Evolutionary conservation across 2,797 vertebrate genomes (phyloP), one percentile per base, ranked within the genome.

Genomic region (Syngnathus rostellatus): DNA sequence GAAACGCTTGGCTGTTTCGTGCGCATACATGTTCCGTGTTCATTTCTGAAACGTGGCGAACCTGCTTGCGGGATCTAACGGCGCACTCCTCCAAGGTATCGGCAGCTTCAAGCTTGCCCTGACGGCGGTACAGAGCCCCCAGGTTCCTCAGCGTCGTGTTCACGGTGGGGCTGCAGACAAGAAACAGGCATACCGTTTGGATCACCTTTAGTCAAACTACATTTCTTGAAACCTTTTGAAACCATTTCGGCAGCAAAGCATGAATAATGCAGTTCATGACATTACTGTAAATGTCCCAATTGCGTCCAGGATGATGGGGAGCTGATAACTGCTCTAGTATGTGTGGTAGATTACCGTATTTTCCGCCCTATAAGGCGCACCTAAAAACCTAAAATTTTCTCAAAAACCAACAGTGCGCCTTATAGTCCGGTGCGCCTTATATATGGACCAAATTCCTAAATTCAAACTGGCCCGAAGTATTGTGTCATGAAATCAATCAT

Each of bases 61-160:
- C 94, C 93, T 95, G 94, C 82, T 93, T 92, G 75, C 94, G 93
- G 76, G 94, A 95, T 70, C 92, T 90, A 68, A 90, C 80, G 0
- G 94, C 94, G 0, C 94, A 97, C 68, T 95, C 93, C 71, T 97
- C 94, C 85, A 97, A 83, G 3, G 94, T 96, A 70, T 97, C 94
- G 0, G 94, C 94, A 0, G 94, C 94, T 85, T 97, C 94, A 11
- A 97, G 88, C 80, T 96, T 97, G 68, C 94, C 94, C 88, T 97
- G 94, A 1, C 95, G 91, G 69, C 94, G 92, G 82, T 99, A 99
- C 74, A 99, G 85, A 0, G 97, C 95, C 0, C 97, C 96, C 50
- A 99, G 88, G 89, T 98, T 99, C 82, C 93, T 91, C 88, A 99
- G 87, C 9, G 97, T 99, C 19, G 97, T 98, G 88, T 96, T 98